Evolutionary conservation across 2,797 vertebrate species (phyloP).

Genomic region (Aldrovandia affinis): DNA sequence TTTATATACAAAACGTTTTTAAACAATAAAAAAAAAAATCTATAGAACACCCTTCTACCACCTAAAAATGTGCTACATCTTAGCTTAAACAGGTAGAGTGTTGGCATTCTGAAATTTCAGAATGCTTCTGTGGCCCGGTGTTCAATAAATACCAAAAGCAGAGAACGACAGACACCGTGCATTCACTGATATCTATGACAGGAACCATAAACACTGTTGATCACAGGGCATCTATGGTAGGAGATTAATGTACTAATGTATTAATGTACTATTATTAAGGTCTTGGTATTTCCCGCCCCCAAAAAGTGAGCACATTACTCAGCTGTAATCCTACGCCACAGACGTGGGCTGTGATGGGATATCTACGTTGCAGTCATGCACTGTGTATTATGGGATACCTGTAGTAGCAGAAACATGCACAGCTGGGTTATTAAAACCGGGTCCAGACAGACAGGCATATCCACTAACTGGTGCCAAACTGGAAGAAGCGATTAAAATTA

Average conservation of each 20-base stretch:
- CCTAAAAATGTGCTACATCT: conserved; percentile 18
- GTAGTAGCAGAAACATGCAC: neutral
- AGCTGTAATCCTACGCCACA: neutral
- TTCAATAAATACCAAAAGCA: conserved; percentile 1
- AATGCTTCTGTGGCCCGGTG: neutral
- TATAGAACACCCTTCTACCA: conserved; percentile 5
- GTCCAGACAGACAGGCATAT: neutral
- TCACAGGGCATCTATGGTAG: neutral
- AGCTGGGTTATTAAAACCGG: neutral
- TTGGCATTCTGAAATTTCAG: conserved; percentile 5
- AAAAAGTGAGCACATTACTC: neutral
- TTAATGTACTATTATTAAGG: neutral
- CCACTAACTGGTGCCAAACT: neutral
- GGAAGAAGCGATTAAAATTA: neutral
- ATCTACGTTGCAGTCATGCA: neutral
- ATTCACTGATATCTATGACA: too few species aligned
- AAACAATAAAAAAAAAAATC: conserved; percentile 6
- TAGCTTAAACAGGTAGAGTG: conserved; percentile 26
- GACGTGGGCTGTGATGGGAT: neutral
- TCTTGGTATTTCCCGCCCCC: neutral
- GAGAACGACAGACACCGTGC: neutral
- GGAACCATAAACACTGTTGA: neutral
- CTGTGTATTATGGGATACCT: neutral
- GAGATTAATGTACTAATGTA: neutral
- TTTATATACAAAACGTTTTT: conserved; percentile 43